A percentile compares a stretch with the other conserved stretches of the same genome.
Conservation (phyloP, 1,140 invertebrate genomes). For the Drosophila quadrilineata region DNA sequence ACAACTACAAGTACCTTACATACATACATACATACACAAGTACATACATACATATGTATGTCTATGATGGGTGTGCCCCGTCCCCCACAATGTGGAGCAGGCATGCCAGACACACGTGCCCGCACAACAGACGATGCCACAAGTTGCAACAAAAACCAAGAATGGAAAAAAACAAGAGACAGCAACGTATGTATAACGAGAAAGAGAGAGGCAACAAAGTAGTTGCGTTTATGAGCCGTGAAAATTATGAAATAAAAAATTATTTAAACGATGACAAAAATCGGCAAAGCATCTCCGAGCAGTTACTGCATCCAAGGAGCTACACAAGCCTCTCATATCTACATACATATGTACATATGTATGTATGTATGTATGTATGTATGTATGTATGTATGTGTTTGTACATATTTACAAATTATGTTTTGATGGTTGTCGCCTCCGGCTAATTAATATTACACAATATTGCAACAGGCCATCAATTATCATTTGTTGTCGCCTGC, state of each 20-base stretch:
- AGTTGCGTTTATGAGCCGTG: conserved; percentile 60
- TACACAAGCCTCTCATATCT: no score
- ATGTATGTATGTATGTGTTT: neutral
- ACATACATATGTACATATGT: no score
- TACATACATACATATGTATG: neutral
- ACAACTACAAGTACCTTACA: neutral
- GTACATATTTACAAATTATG: conserved; percentile 40
- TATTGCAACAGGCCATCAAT: conserved; percentile 45
- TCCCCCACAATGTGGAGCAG: no score
- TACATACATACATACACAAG: neutral
- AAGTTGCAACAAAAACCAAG: no score
- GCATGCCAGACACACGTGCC: conserved; percentile 53
- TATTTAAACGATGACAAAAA: conserved; percentile 8
- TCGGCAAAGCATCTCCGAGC: no score
- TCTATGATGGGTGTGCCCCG: no score
- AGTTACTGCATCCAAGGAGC: no score
- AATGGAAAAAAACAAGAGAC: neutral
- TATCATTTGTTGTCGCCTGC: conserved; percentile 15
- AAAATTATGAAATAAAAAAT: conserved; percentile 54
- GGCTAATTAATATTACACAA: conserved; percentile 60
- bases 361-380: no score
- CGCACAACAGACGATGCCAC: conserved; percentile 3
- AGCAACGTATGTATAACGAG: neutral
- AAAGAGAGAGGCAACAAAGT: conserved; percentile 44
- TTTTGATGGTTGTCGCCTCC: conserved; percentile 31